These are phyloP conservation scores for Mythimna lalbum DNA, from an alignment of 2,888 invertebrate species.

Conservation along the genomic window DNA sequence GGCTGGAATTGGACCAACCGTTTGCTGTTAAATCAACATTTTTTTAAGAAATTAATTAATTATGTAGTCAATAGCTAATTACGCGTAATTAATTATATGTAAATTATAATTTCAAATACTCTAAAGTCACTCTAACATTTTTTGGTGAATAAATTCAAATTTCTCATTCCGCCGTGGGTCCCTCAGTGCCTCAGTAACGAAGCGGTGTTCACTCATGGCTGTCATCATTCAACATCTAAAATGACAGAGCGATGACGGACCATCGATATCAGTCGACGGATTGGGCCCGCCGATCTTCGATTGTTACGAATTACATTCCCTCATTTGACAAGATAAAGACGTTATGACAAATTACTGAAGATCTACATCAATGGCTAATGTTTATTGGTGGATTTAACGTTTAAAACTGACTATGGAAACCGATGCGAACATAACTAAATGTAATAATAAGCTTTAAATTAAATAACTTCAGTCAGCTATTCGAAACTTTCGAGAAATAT, in stretches of 20 bases:
- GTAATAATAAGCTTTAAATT: background rate
- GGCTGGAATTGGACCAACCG: background rate
- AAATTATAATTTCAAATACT: constrained; percentile 15
- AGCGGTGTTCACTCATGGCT: constrained; percentile 70
- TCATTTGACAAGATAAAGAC: constrained; percentile 76
- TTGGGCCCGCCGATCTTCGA: constrained; percentile 73
- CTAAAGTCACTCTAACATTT: background rate
- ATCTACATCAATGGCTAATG: constrained; percentile 60
- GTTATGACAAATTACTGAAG: constrained; percentile 76
- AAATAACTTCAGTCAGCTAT: background rate
- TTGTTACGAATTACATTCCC: constrained; percentile 75
- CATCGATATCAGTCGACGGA: constrained; percentile 82
- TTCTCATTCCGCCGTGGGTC: constrained; percentile 34
- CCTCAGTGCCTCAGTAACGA: constrained; percentile 20
- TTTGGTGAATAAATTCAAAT: constrained; percentile 15
- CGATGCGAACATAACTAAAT: background rate
- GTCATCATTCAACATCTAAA: constrained; percentile 78
- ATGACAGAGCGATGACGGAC: constrained; percentile 82
- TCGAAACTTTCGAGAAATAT: too few relatives aligned
- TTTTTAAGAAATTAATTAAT: background rate
- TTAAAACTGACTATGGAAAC: constrained; percentile 15
- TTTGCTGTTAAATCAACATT: background rate
- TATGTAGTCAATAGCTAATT: constrained; percentile 6
- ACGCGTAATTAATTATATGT: too few relatives aligned
- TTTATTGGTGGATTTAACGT: constrained; percentile 27